phyloP scores from a whole-genome alignment of 2,888 invertebrate genomes.

The Linnaemya vulpina region DNA sequence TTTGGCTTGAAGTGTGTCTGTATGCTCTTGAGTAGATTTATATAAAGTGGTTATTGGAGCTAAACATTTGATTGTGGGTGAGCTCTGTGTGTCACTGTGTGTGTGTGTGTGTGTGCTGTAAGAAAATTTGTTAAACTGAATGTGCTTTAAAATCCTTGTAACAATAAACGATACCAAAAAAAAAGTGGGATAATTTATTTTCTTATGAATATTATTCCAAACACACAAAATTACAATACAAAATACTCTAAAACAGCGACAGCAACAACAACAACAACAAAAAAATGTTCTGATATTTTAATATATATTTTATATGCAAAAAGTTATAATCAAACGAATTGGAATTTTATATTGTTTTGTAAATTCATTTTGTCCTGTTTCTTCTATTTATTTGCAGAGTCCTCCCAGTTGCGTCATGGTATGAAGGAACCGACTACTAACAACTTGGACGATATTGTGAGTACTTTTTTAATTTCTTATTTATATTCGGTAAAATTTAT shows the following conservation, averaged over 20 bases:
- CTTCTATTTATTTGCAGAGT: conserved; percentile 64
- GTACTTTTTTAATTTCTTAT: conserved; percentile 38
- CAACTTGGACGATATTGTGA: conserved; percentile 75
- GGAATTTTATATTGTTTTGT: conserved; percentile 29
- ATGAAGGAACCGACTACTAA: conserved; percentile 75
- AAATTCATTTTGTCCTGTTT: conserved; percentile 22
- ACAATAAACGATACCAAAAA: conserved; percentile 4
- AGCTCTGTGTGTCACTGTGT: not conserved
- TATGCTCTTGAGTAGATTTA: conserved; percentile 21
- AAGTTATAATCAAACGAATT: conserved; percentile 34
- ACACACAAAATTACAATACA: not conserved
- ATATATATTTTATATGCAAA: conserved; percentile 9
- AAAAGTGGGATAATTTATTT: conserved; percentile 13
- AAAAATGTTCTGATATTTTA: conserved; percentile 4
- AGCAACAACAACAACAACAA: not conserved
- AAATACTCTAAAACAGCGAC: conserved; percentile 2
- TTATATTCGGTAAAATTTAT: not conserved
- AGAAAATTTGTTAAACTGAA: not conserved
- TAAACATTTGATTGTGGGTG: not conserved
- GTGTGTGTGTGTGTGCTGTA: not conserved
- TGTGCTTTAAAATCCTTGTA: not conserved
- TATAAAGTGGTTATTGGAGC: conserved; percentile 25
- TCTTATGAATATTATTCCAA: not conserved
- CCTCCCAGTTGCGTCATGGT: conserved; percentile 73
- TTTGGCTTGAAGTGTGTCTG: not conserved